Evolutionary conservation across 2,888 invertebrate genomes (phyloP).

Genomic region (Apamea monoglypha): DNA sequence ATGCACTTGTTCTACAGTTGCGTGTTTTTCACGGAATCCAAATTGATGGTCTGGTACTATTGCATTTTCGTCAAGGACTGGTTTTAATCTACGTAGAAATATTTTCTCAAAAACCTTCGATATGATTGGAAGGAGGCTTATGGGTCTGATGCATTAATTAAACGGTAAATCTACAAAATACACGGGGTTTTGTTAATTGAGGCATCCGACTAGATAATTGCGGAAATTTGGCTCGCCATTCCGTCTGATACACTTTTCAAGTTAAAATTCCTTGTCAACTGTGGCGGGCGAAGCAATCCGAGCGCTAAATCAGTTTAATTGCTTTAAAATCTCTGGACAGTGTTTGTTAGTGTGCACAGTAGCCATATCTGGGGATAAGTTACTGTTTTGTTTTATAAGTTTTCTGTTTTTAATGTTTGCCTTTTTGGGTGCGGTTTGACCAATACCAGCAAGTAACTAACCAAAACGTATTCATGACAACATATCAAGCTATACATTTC

Average conservation of each 20-base stretch:
- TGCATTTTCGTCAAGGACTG: too few species aligned
- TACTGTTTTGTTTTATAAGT: slow-evolving; percentile 23
- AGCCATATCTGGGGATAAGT: slow-evolving; percentile 49
- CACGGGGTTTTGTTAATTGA: slow-evolving; percentile 54
- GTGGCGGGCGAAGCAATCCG: slow-evolving; percentile 71
- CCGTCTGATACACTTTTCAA: slow-evolving; percentile 74
- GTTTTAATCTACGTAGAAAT: too few species aligned
- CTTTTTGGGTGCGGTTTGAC: neutral
- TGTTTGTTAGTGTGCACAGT: slow-evolving; percentile 71
- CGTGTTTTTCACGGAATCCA: too few species aligned
- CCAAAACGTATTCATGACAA: neutral
- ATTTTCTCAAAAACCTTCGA: too few species aligned
- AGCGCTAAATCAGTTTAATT: slow-evolving; percentile 84
- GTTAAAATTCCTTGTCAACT: slow-evolving; percentile 75
- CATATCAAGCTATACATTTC: neutral
- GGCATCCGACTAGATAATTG: slow-evolving; percentile 56
- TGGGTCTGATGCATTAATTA: slow-evolving; percentile 12
- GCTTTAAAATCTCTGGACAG: slow-evolving; percentile 73
- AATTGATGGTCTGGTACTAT: too few species aligned
- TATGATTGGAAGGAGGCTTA: too few species aligned
- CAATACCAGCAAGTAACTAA: neutral
- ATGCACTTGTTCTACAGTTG: too few species aligned
- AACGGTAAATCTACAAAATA: slow-evolving; percentile 33
- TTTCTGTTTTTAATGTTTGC: neutral
- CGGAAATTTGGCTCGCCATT: slow-evolving; percentile 67